These are phyloP conservation scores for Zootoca vivipara DNA, from an alignment of 2,113 vertebrate genomes.

Conservation along the genomic window DNA sequence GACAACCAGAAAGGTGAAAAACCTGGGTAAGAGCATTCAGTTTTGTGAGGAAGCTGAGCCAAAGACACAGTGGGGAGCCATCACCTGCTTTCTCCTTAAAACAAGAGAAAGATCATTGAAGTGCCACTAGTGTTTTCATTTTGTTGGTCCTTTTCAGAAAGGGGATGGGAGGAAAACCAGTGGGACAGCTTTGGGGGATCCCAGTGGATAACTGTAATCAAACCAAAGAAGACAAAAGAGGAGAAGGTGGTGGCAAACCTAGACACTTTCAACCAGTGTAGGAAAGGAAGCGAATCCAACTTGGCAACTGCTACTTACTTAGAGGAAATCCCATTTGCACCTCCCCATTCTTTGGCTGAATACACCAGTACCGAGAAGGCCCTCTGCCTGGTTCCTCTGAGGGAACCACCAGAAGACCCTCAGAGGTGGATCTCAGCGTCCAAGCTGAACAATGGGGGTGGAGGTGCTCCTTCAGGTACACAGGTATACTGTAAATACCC, in stretches of 20 bases:
- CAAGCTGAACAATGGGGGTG: no score
- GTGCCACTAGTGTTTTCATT: neutral
- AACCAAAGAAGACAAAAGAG: neutral
- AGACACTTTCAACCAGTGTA: neutral
- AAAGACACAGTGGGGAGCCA: neutral
- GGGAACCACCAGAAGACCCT: no score
- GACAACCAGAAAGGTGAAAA: neutral
- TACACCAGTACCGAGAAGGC: neutral
- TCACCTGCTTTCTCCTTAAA: neutral
- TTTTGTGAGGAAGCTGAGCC: no score
- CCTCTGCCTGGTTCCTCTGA: no score
- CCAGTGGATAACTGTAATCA: conserved; percentile 2
- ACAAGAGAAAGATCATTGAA: neutral
- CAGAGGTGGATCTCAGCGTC: no score
- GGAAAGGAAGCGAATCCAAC: neutral
- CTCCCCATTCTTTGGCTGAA: neutral
- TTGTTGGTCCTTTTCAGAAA: neutral
- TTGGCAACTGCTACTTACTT: neutral
- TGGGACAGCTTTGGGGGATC: neutral
- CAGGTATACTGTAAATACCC: no score
- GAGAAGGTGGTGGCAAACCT: neutral
- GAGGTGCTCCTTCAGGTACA: no score
- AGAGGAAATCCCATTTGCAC: neutral
- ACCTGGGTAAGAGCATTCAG: neutral
- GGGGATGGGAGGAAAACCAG: neutral